Base-by-base conservation (phyloP, 2,888 invertebrate species). In the Volucella bombylans region DNA sequence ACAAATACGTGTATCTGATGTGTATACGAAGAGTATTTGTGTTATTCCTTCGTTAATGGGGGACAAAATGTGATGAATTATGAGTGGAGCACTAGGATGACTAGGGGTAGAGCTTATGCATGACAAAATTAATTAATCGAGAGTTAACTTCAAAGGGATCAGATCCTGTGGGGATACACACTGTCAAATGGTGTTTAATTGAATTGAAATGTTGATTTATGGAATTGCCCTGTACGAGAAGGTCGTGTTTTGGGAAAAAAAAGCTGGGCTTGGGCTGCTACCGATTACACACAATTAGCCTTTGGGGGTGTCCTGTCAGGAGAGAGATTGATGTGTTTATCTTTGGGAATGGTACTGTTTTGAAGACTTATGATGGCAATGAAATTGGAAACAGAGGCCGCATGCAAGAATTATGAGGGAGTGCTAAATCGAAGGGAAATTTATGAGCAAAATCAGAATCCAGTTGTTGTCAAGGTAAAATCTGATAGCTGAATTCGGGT, bases 161-260 rank as follows among this genome's bases (percentile, higher is more conserved):
- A 10, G 31, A 4, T 31, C 31, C 31, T 31, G 31, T 10, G 11
- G 45, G 15, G 50, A 15, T 23, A 9, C 23, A 54, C 23, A 39
- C 69, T 62, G 62, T 73, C 62, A 69, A 59, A 64, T 50, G 52
- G 57, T 31, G 64, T 74, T 64, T 65, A 76, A 74, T 74, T 74
- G 57, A 69, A 74, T 69, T 81, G 55, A 8, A 54, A 54, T 64
- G 65, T 79, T 72, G 71, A 79, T 79, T 79, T 79, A 79, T 72
- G 65, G 4, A 67, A 59, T 79, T 65, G 57, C 47, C 55, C 39
- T 69, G 62, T 81, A 64, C 69, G 68, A 14, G 23, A 59, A 52
- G 55, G 43, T 15, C 39, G 12, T 64, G 64, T 74, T 43, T 64
- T 71, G 69, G 64, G 43, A 31, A 31, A 31, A 31, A 31, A 31